These are phyloP conservation scores for Triops longicaudatus DNA, from an alignment of 1,140 invertebrate species.

Conservation along the genomic window DNA sequence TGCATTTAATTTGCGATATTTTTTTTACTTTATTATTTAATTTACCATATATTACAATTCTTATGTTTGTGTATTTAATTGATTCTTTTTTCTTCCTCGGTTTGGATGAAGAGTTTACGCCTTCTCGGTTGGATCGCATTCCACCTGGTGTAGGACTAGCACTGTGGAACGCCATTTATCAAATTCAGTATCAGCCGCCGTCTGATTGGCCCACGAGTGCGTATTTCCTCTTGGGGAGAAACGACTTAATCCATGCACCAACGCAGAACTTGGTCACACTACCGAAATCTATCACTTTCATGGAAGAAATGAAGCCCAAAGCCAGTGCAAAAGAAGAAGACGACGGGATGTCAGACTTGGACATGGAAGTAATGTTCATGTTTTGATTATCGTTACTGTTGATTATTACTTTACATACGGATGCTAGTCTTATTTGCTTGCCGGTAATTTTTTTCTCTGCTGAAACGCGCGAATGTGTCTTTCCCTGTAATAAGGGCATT, in stretches of 20 bases:
- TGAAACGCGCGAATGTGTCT: too few relatives aligned
- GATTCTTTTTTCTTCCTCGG: background rate
- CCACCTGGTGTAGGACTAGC: constrained; percentile 66
- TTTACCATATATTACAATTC: too few relatives aligned
- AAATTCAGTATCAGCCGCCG: constrained; percentile 64
- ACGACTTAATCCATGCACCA: constrained; percentile 52
- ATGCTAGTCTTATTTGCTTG: too few relatives aligned
- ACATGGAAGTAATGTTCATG: constrained; percentile 43
- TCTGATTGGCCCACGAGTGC: constrained; percentile 63
- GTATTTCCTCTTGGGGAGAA: constrained; percentile 69
- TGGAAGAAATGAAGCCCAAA: constrained; percentile 29
- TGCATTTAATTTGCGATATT: too few relatives aligned
- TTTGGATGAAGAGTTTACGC: background rate
- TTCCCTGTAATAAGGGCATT: too few relatives aligned
- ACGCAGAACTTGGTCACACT: constrained; percentile 1
- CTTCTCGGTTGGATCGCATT: constrained; percentile 36
- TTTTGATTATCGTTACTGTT: background rate
- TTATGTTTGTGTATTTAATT: too few relatives aligned
- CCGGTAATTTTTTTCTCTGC: too few relatives aligned
- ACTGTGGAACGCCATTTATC: constrained; percentile 62
- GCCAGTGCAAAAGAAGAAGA: constrained; percentile 45
- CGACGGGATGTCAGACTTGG: constrained; percentile 58
- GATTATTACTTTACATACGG: too few relatives aligned
- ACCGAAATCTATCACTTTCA: background rate
- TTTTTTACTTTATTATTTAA: too few relatives aligned